Conservation (phyloP, 1,140 invertebrate species). For the Heterodera carotae region DNA sequence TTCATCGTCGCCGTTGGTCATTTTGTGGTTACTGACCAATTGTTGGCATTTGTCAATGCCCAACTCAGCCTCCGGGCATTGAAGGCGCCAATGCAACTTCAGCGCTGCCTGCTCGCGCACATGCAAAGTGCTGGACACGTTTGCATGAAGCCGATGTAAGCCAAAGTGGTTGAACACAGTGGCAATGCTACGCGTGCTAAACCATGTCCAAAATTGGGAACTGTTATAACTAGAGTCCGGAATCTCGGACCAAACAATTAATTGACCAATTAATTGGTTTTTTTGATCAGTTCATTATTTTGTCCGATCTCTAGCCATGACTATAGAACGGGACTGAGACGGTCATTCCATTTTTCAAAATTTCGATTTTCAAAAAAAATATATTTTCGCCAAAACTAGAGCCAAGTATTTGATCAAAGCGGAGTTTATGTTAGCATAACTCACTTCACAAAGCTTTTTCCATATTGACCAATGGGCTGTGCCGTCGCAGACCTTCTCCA, state of each 20-base stretch:
- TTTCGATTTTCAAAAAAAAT: no score
- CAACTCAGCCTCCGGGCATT: slow-evolving; percentile 73
- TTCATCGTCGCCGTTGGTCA: background rate
- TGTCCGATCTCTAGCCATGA: no score
- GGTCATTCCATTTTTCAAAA: no score
- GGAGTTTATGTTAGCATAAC: slow-evolving; percentile 8
- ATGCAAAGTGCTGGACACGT: slow-evolving; percentile 68
- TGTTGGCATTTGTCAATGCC: slow-evolving; percentile 23
- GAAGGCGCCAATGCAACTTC: slow-evolving; percentile 86
- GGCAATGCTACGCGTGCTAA: slow-evolving; percentile 77
- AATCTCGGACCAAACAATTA: slow-evolving; percentile 11
- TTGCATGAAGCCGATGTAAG: slow-evolving; percentile 72
- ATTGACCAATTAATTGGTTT: slow-evolving; percentile 16
- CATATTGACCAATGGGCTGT: slow-evolving; percentile 72
- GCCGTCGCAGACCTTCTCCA: slow-evolving; percentile 65
- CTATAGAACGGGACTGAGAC: no score
- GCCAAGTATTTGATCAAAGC: background rate
- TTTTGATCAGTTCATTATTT: no score
- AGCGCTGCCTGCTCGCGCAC: slow-evolving; percentile 80
- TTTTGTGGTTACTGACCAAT: slow-evolving; percentile 8
- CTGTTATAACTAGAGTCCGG: no score
- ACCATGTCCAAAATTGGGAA: background rate
- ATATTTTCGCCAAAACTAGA: no score
- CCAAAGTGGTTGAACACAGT: slow-evolving; percentile 94
- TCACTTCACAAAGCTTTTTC: slow-evolving; percentile 74